Base-by-base conservation (phyloP, 2,797 vertebrate genomes). In the Gastrophryne carolinensis region DNA sequence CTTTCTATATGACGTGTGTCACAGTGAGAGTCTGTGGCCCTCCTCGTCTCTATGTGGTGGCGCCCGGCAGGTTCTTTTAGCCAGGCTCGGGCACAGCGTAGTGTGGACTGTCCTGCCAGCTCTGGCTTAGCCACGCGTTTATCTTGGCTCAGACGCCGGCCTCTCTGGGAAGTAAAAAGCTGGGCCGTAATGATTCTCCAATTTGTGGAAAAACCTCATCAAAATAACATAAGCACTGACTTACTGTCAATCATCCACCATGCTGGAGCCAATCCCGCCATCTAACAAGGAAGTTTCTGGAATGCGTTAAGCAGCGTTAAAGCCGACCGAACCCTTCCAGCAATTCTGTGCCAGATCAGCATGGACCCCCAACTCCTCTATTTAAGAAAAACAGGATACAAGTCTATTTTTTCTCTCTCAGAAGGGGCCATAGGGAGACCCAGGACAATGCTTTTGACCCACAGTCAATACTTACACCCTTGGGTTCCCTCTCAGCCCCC, bases 181-280 rank as follows among this genome's bases (percentile, higher is more conserved):
- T n/a, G 19, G 8, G n/a, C 34, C 37, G 32, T 39, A 30, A 72
- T 63, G 24, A 39, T 39, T 68, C 77, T 73, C 66, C 80, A 83
- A 73, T 80, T 79, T 78, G 58, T 82, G 75, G 79, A 82, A 84
- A 80, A 81, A 80, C 79, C 80, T 79, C 76, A 84, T 47, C 72
- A 81, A 63, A 82, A 74, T 62, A 83, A 82, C 72, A 82, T n/a
- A n/a, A n/a, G n/a, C 79, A 71, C 50, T 6, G 13, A 74, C 79
- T 81, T 58, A 81, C 82, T 81, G 79, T 7, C 75, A 79, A 44
- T 71, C 71, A 78, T 66, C 80, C 61, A 37, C 53, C 65, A 82
- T 86, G 84, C 86, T 83, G n/a, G n/a, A 83, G 72, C 71, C 75
- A 79, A 86, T 85, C 86, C 68, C 72, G 35, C 2, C 15, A 2